Percentiles rank a stretch among this genome's conserved stretches.
These are phyloP conservation scores for Nephrocerus scutellatus DNA, from an alignment of 2,888 invertebrate species.

Conservation along the genomic window DNA sequence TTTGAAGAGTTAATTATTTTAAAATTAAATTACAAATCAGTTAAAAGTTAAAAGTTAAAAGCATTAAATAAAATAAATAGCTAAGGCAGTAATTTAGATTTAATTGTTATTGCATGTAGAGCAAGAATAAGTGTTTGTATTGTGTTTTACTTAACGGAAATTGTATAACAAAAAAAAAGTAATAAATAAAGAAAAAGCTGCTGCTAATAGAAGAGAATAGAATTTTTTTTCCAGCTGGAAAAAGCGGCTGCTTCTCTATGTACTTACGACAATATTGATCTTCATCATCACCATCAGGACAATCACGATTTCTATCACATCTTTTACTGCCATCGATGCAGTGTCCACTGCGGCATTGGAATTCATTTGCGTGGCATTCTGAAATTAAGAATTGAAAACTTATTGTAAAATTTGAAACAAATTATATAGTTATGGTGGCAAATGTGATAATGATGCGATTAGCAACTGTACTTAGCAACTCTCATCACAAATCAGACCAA, in stretches of 20 bases:
- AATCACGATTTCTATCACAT: slow-evolving; percentile 53
- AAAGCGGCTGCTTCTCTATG: not conserved
- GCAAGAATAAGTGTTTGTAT: not conserved
- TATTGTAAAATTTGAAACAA: not conserved
- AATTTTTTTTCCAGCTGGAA: too few species aligned
- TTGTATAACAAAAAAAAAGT: too few species aligned
- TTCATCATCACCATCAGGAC: slow-evolving; percentile 59
- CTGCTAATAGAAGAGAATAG: too few species aligned
- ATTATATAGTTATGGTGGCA: too few species aligned
- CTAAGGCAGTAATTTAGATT: slow-evolving; percentile 1
- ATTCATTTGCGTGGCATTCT: slow-evolving; percentile 54
- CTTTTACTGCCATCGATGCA: slow-evolving; percentile 53
- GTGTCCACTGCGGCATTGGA: slow-evolving; percentile 55
- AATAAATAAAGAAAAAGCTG: too few species aligned
- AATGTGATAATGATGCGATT: too few species aligned
- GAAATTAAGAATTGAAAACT: slow-evolving; percentile 26
- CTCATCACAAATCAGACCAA: too few species aligned
- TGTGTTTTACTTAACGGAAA: slow-evolving; percentile 1
- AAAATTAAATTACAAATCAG: too few species aligned
- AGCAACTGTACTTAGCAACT: too few species aligned
- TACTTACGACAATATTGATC: slow-evolving; percentile 44
- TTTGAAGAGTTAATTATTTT: too few species aligned
- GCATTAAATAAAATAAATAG: too few species aligned
- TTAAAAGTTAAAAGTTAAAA: too few species aligned
- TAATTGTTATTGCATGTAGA: not conserved